Evolutionary conservation across 2,888 invertebrate genomes (phyloP).

Genomic region (Andrena marginata): DNA sequence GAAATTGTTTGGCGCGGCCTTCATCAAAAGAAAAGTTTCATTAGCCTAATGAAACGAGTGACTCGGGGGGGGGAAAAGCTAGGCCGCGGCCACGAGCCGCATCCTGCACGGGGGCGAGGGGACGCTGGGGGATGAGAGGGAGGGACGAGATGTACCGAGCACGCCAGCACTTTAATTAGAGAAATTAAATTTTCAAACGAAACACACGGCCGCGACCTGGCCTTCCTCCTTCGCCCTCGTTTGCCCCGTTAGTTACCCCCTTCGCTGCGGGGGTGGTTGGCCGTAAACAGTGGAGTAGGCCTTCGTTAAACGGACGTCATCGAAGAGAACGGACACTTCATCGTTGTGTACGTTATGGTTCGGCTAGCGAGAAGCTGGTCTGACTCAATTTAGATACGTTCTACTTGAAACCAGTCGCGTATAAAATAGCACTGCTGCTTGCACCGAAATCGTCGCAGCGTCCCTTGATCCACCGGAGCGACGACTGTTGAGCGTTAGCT

Average conservation of each 20-base stretch:
- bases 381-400: too few species aligned
- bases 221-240: not conserved
- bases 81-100: slow-evolving; percentile 65
- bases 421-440: too few species aligned
- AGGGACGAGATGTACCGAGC: slow-evolving; percentile 52
- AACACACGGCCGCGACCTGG: slow-evolving; percentile 63
- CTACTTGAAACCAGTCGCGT: too few species aligned
- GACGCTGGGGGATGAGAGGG: slow-evolving; percentile 18
- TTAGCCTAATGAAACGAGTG: slow-evolving; percentile 80
- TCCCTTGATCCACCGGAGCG: too few species aligned
- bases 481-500: too few species aligned
- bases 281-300: slow-evolving; percentile 37
- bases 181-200: slow-evolving; percentile 79
- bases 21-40: slow-evolving; percentile 76
- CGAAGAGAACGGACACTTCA: too few species aligned
- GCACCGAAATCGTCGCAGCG: too few species aligned
- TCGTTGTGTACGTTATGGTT: too few species aligned
- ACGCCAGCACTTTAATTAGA: slow-evolving; percentile 78
- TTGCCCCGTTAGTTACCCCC: slow-evolving; percentile 6
- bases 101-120: slow-evolving; percentile 48
- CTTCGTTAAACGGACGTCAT: slow-evolving; percentile 8
- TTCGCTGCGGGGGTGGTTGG: not conserved
- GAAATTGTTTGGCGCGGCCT: slow-evolving; percentile 67
- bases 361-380: too few species aligned
- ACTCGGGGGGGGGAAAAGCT: slow-evolving; percentile 68